Conservation (phyloP, 2,797 vertebrate genomes). For the Vultur gryphus region DNA sequence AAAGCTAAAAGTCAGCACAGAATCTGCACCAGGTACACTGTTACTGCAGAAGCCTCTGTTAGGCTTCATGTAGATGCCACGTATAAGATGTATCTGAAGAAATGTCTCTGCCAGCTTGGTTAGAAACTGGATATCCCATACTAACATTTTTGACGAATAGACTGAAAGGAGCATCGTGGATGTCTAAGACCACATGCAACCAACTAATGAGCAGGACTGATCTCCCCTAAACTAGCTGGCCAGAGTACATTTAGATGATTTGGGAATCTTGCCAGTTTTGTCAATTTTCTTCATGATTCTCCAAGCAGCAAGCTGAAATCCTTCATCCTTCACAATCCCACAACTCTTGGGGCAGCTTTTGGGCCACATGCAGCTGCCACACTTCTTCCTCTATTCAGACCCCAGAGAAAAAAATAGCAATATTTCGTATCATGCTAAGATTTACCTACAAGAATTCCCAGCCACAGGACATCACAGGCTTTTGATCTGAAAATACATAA, state of each 20-base stretch:
- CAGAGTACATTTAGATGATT: background rate
- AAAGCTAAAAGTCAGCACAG: background rate
- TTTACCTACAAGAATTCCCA: background rate
- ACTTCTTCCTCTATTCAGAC: background rate
- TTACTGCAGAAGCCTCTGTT: background rate
- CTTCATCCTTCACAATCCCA: background rate
- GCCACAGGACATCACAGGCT: background rate
- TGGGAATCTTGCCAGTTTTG: background rate
- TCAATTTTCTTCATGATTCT: background rate
- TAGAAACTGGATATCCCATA: background rate
- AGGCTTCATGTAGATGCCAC: accelerated
- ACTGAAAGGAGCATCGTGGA: background rate
- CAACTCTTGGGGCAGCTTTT: background rate
- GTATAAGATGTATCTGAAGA: background rate
- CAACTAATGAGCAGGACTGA: background rate
- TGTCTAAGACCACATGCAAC: background rate
- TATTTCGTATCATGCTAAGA: background rate
- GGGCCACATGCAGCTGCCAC: background rate
- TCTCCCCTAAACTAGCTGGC: background rate
- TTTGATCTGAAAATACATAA: background rate
- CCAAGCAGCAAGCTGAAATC: background rate
- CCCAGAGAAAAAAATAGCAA: background rate
- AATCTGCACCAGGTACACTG: background rate
- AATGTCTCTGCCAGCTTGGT: background rate
- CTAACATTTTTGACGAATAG: background rate